phyloP scores from a whole-genome alignment of 2,113 vertebrate species.

The Solea solea region DNA sequence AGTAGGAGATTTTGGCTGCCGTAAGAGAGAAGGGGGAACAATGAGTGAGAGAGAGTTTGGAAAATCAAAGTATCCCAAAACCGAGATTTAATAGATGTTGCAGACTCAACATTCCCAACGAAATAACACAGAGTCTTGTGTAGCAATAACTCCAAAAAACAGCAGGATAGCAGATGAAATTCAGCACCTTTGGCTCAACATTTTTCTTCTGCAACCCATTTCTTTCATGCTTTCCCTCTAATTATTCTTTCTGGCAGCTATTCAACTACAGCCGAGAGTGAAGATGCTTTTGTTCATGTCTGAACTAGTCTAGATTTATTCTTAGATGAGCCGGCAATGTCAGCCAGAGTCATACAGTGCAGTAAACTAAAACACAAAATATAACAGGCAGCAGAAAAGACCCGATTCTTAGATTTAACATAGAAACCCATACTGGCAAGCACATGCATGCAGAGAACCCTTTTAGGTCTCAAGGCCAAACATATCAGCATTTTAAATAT shows the following conservation, averaged over 20 bases:
- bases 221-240: conserved; percentile 22
- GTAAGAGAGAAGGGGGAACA: not conserved
- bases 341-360: too few relatives aligned
- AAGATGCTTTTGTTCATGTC: conserved; percentile 27
- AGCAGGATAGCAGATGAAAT: conserved; percentile 14
- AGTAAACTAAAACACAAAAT: too few relatives aligned
- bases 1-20: not conserved
- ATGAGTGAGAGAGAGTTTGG: not conserved
- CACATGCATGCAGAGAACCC: not conserved
- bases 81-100: conserved; percentile 11
- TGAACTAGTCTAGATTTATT: conserved; percentile 4
- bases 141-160: conserved; percentile 26
- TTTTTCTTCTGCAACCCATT: conserved; percentile 16
- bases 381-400: too few relatives aligned
- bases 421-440: too few relatives aligned
- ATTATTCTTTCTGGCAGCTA: conserved; percentile 31
- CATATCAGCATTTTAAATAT: not conserved
- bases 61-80: conserved; percentile 6
- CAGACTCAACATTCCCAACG: too few relatives aligned
- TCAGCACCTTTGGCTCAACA: conserved; percentile 1
- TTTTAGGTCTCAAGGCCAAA: not conserved
- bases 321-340: too few relatives aligned
- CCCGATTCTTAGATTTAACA: too few relatives aligned
- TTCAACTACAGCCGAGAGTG: conserved; percentile 19
- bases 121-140: conserved; percentile 2